phyloP scores from a whole-genome alignment of 2,888 invertebrate genomes.

The Synanthedon formicaeformis region DNA sequence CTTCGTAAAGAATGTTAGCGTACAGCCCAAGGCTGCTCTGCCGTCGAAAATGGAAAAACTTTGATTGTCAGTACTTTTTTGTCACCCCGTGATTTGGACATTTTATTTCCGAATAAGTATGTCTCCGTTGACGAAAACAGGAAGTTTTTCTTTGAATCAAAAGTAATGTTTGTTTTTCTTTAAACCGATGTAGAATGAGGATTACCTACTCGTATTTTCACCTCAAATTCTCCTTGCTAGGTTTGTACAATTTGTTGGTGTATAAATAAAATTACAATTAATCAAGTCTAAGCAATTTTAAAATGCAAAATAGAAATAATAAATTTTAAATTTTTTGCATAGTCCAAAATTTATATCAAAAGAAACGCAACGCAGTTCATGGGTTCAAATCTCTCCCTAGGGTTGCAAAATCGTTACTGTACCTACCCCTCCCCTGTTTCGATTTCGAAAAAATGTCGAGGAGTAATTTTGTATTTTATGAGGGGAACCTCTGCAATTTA shows the following conservation, averaged over 20 bases:
- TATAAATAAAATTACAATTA: no score
- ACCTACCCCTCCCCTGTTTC: neutral
- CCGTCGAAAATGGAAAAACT: constrained; percentile 61
- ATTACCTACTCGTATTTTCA: no score
- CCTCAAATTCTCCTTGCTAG: no score
- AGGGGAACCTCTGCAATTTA: neutral
- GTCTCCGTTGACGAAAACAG: constrained; percentile 14
- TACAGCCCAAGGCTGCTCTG: constrained; percentile 35
- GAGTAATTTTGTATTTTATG: neutral
- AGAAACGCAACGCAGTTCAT: neutral
- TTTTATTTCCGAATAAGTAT: constrained; percentile 25
- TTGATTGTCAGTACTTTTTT: constrained; percentile 54
- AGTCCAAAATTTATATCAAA: neutral
- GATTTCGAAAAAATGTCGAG: neutral
- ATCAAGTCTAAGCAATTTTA: no score
- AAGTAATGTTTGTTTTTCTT: no score
- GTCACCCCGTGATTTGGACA: constrained; percentile 49
- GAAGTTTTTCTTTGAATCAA: constrained; percentile 11
- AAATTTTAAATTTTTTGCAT: neutral
- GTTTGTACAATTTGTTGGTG: no score
- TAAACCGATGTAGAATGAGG: no score
- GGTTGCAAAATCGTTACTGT: neutral
- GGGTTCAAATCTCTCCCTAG: neutral
- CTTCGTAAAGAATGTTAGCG: constrained; percentile 1
- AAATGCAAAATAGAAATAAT: no score